Percentiles rank a stretch among this genome's conserved stretches.
These are phyloP conservation scores for Natrix natrix DNA, from an alignment of 2,797 vertebrate genomes.

Conservation along the genomic window DNA sequence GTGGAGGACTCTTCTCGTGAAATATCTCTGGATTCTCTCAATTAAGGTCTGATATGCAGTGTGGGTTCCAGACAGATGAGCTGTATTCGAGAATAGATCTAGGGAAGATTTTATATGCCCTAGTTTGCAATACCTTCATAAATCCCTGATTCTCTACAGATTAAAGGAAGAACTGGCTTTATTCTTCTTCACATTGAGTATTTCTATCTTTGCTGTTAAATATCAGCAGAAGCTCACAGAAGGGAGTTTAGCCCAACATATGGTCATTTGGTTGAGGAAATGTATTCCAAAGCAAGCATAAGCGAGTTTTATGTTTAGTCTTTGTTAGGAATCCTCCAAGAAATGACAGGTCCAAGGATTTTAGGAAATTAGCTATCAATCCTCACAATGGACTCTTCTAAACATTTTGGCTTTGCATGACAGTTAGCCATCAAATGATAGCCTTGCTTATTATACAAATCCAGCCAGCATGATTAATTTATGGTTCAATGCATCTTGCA, in stretches of 20 bases:
- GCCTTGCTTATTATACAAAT: not conserved
- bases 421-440: not conserved
- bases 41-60: no score
- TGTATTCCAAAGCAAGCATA: not conserved
- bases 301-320: not conserved
- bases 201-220: not conserved
- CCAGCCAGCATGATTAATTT: not conserved
- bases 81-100: no score
- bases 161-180: not conserved
- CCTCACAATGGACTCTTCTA: not conserved
- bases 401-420: not conserved
- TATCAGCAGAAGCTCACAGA: not conserved
- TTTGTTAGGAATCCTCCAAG: not conserved
- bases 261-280: not conserved
- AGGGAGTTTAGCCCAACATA: not conserved
- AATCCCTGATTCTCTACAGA: not conserved
- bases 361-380: not conserved
- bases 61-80: no score
- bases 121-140: not conserved
- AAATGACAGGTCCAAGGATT: not conserved
- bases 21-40: no score
- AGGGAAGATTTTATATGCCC: no score
- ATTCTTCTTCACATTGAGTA: not conserved
- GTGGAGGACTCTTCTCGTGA: no score
- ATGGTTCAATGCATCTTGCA: not conserved